Base-by-base conservation (phyloP, 2,113 vertebrate genomes). In the Eretmochelys imbricata region DNA sequence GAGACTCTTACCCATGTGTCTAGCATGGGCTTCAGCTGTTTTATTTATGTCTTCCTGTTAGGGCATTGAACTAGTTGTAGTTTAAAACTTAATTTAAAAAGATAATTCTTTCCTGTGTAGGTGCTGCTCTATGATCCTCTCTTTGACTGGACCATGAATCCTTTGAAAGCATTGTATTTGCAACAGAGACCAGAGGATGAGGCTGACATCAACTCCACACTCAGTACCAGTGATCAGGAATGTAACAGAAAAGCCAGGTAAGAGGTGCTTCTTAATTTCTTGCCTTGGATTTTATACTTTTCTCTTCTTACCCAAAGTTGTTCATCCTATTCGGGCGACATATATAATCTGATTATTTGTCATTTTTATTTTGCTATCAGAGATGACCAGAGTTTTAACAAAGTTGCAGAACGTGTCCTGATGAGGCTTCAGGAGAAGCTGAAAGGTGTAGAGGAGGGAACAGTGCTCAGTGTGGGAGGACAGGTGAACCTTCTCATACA, bases 121-220 rank as follows among this genome's bases (percentile, higher is more conserved):
- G 99, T 99, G 86, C 98, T 99, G 95, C 98, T 99, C 12, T 99
- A 99, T 12, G 99, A 99, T 87, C 99, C 99, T 25, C 98, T 99
- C 94, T 99, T 99, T 35, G 99, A 99, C 96, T 99, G 99, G 99
- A 99, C 99, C 86, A 99, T 99, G 99, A 99, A 99, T 95, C 99
- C 99, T 25, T 95, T 99, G 97, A 99, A 99, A 97, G 99, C 99
- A 86, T 98, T 99, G 84, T 98, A 99, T 95, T 97, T 99, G 97
- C 99, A 99, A 96, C 99, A 99, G 97, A 98, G 99, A 96, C 98
- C 98, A 0, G 99, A 99, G 13, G 99, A 99, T 91, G 99, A 99
- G 96, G 97, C 99, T 65, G 99, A 99, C 85, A 97, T 99, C 49
- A 99, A 98, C 51, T 97, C 99, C 22, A 98, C 99, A 0, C 98